Percentiles rank a stretch among this genome's conserved stretches.
Evolutionary conservation across 2,113 vertebrate genomes (phyloP).

Genomic region (Cyanistes caeruleus): DNA sequence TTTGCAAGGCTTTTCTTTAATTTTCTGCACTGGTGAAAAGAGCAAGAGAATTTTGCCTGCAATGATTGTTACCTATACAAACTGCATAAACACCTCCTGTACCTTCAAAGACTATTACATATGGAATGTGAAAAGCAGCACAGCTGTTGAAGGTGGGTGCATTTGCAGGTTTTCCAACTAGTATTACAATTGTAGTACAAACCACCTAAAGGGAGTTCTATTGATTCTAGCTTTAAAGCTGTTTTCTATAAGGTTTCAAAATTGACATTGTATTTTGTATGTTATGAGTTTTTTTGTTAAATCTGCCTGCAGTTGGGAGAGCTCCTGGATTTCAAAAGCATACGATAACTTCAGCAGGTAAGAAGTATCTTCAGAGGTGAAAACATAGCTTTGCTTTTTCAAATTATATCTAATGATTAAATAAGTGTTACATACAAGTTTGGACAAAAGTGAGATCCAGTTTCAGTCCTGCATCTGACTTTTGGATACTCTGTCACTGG

Average conservation of each 20-base stretch:
- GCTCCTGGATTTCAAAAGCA: not conserved
- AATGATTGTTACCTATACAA: not conserved
- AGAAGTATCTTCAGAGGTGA: not conserved
- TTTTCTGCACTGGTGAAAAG: not conserved
- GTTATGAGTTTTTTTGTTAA: not conserved
- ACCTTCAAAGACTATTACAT: not conserved
- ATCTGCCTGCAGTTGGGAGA: not conserved
- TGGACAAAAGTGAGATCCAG: not conserved
- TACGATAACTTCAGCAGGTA: not conserved
- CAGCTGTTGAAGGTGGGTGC: not conserved
- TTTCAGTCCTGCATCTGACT: not conserved
- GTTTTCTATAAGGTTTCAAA: not conserved
- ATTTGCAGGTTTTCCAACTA: not conserved
- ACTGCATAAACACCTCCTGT: not conserved
- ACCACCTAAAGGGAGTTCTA: not conserved
- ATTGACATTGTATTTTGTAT: not conserved
- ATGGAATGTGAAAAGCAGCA: not conserved
- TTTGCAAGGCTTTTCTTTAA: not conserved
- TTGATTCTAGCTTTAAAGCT: not conserved
- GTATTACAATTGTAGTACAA: not conserved
- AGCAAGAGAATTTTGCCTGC: not conserved
- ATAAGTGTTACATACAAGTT: not conserved
- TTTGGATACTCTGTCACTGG: not conserved
- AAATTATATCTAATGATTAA: not conserved
- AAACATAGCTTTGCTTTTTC: not conserved